Conservation (phyloP, 2,797 vertebrate species). For the Brachyalestes nurse region DNA sequence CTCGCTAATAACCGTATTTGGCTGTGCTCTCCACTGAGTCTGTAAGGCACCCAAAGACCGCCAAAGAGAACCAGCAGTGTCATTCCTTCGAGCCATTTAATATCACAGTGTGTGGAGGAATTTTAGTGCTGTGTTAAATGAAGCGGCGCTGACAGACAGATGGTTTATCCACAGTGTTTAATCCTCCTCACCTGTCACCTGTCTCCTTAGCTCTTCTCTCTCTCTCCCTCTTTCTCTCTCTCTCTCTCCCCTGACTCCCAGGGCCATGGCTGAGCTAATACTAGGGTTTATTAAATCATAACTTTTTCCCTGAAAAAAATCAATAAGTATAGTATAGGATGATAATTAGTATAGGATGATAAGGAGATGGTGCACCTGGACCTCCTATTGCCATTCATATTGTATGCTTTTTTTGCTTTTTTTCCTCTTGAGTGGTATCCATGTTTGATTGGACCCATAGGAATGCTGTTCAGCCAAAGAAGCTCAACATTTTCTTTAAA, state of each 20-base stretch:
- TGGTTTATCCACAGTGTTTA: conserved; percentile 44
- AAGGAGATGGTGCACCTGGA: conserved; percentile 25
- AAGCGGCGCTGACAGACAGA: conserved; percentile 47
- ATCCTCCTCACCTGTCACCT: conserved; percentile 49
- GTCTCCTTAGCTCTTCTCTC: conserved; percentile 17
- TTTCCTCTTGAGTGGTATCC: background rate
- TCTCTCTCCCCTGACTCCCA: background rate
- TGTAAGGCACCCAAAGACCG: conserved; percentile 29
- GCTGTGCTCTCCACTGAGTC: background rate
- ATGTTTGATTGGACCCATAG: background rate
- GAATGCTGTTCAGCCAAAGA: background rate
- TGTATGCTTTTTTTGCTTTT: background rate
- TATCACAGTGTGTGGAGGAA: conserved; percentile 35
- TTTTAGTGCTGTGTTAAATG: conserved; percentile 42
- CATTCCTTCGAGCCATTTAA: conserved; percentile 36
- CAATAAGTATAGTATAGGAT: conserved; percentile 12
- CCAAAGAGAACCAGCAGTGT: conserved; percentile 19
- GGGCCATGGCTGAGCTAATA: conserved; percentile 1
- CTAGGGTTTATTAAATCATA: conserved; percentile 27
- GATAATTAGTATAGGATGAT: conserved; percentile 7
- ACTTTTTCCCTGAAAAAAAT: conserved; percentile 26
- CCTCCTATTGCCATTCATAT: background rate
- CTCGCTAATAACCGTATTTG: conserved; percentile 8
- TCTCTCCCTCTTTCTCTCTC: background rate
- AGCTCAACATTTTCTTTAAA: too few relatives aligned